Evolutionary conservation across 2,888 invertebrate species (phyloP).

Genomic region (Gymnosoma rotundatum): DNA sequence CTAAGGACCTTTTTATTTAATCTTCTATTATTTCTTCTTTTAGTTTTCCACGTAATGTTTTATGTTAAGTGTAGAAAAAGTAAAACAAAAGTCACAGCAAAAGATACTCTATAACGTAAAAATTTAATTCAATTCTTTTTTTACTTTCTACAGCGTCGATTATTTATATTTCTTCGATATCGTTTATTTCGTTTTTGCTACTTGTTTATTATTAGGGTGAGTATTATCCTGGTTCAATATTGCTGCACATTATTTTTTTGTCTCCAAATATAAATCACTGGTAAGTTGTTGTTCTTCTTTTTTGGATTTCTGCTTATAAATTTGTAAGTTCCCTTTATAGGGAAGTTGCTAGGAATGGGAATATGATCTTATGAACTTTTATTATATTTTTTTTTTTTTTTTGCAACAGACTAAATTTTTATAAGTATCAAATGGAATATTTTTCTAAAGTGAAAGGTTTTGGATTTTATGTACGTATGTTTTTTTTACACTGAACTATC

Average conservation of each 20-base stretch:
- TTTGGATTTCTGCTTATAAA: neutral
- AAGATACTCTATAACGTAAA: constrained; percentile 60
- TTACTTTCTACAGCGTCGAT: constrained; percentile 2
- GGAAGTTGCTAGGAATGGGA: no score
- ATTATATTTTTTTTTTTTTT: no score
- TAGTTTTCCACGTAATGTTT: constrained; percentile 17
- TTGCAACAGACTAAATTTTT: no score
- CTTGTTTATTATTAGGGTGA: constrained; percentile 36
- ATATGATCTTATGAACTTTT: no score
- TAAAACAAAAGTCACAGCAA: constrained; percentile 57
- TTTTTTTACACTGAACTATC: no score
- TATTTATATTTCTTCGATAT: constrained; percentile 11
- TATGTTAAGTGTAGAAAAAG: constrained; percentile 2
- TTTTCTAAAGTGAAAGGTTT: no score
- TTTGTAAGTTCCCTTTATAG: no score
- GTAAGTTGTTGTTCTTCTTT: constrained; percentile 39
- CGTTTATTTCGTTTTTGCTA: constrained; percentile 25
- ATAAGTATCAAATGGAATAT: no score
- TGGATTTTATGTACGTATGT: no score
- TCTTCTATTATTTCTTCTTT: neutral
- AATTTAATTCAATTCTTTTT: constrained; percentile 56
- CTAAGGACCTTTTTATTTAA: constrained; percentile 47
- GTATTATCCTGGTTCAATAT: constrained; percentile 47
- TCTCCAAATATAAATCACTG: constrained; percentile 65
- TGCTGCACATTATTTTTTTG: constrained; percentile 52